These are phyloP conservation scores for Nyctalus aviator DNA, from an alignment of 2,797 vertebrate genomes.

Conservation along the genomic window DNA sequence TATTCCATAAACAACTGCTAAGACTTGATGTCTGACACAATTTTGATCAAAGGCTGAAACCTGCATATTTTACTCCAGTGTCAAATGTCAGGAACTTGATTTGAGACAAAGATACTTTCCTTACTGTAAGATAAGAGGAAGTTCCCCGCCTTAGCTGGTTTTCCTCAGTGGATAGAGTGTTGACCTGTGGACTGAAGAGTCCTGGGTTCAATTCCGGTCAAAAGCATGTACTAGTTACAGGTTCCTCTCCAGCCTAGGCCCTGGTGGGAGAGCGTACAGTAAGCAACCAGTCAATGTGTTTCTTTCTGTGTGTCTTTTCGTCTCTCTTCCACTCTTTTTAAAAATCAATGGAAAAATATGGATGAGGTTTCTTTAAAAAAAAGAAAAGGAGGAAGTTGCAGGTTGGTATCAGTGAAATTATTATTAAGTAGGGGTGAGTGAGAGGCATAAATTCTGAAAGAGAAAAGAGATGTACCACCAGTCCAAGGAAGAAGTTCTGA, in stretches of 20 bases:
- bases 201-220: too few species aligned
- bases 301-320: too few species aligned
- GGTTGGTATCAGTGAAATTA: background rate
- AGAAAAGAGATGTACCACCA: background rate
- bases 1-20: background rate
- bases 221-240: too few species aligned
- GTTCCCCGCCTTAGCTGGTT: background rate
- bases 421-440: background rate
- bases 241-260: too few species aligned
- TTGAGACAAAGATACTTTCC: background rate
- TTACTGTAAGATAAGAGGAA: background rate
- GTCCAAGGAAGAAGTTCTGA: background rate
- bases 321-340: too few species aligned
- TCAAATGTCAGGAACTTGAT: background rate
- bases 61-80: background rate
- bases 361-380: too few species aligned
- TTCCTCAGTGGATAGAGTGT: too few species aligned
- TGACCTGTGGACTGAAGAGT: too few species aligned
- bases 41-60: background rate
- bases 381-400: background rate
- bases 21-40: background rate
- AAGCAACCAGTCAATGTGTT: too few species aligned
- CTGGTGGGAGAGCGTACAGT: too few species aligned
- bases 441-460: background rate
- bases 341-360: too few species aligned